These are phyloP conservation scores for Symphodus melops DNA, from an alignment of 2,113 vertebrate genomes.

Conservation along the genomic window DNA sequence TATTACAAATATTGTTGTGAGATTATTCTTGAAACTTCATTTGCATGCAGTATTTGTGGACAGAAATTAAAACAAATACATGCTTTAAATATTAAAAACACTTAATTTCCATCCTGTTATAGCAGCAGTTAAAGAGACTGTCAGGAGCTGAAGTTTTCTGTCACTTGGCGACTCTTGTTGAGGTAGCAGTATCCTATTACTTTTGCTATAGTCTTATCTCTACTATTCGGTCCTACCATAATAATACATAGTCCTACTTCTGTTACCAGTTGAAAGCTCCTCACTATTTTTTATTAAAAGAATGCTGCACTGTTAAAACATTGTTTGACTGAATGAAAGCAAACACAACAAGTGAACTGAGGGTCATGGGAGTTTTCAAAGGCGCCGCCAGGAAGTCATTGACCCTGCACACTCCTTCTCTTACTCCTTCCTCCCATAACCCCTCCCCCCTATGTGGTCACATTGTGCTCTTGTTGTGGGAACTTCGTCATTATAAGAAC, in stretches of 20 bases:
- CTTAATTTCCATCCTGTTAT: too few species aligned
- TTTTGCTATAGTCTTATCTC: too few species aligned
- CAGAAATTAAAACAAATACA: too few species aligned
- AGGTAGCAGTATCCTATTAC: too few species aligned
- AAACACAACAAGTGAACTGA: background rate
- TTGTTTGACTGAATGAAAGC: background rate
- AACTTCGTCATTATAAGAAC: conserved; percentile 41
- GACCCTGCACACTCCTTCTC: conserved; percentile 24
- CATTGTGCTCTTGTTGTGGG: conserved; percentile 32
- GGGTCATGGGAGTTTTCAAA: conserved; percentile 46
- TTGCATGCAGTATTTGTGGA: background rate
- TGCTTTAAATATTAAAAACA: too few species aligned
- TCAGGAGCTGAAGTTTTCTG: too few species aligned
- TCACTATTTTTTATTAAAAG: too few species aligned
- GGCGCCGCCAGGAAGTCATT: conserved; percentile 15
- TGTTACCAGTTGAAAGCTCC: too few species aligned
- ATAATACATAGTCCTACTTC: too few species aligned
- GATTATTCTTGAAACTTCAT: background rate
- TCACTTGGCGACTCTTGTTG: too few species aligned
- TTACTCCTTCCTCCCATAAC: conserved; percentile 12
- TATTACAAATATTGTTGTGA: background rate
- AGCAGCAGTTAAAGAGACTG: too few species aligned
- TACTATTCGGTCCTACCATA: too few species aligned
- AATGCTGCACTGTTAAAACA: background rate
- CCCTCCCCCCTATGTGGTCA: conserved; percentile 23